Conservation (phyloP, 2,888 invertebrate genomes). For the Pterostichus madidus region DNA sequence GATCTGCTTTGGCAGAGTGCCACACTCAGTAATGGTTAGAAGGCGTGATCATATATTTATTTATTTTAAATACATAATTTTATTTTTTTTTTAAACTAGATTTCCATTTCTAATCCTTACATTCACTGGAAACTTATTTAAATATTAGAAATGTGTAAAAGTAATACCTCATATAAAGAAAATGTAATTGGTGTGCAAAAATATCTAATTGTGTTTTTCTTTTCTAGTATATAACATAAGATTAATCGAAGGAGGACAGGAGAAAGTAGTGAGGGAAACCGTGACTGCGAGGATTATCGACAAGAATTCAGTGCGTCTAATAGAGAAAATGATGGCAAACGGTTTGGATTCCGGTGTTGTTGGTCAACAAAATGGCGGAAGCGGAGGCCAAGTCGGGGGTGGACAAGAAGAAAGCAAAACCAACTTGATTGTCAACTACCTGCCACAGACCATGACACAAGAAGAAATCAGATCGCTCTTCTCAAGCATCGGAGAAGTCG, state of each 20-base stretch:
- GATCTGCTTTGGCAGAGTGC: no score
- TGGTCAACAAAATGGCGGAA: conserved; percentile 92
- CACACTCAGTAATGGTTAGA: no score
- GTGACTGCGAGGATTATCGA: background rate
- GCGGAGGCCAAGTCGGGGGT: conserved; percentile 78
- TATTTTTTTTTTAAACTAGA: no score
- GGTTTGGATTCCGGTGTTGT: conserved; percentile 87
- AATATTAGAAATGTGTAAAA: no score
- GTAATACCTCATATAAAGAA: no score
- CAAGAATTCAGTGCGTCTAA: background rate
- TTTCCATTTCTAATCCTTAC: no score
- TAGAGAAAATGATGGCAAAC: conserved; percentile 86
- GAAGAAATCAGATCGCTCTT: conserved; percentile 99
- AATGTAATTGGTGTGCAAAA: no score
- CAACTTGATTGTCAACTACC: conserved; percentile 99
- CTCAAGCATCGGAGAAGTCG: conserved; percentile 99
- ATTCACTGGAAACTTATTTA: no score
- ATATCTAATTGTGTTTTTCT: conserved; percentile 8
- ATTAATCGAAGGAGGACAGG: conserved; percentile 21
- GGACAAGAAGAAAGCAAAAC: conserved; percentile 97
- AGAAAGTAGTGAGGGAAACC: background rate
- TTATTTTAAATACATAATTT: no score
- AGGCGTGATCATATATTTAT: no score
- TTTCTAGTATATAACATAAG: conserved; percentile 36
- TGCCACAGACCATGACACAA: conserved; percentile 99